Base-by-base conservation (phyloP, 2,113 vertebrate species). In the Otolemur garnettii region DNA sequence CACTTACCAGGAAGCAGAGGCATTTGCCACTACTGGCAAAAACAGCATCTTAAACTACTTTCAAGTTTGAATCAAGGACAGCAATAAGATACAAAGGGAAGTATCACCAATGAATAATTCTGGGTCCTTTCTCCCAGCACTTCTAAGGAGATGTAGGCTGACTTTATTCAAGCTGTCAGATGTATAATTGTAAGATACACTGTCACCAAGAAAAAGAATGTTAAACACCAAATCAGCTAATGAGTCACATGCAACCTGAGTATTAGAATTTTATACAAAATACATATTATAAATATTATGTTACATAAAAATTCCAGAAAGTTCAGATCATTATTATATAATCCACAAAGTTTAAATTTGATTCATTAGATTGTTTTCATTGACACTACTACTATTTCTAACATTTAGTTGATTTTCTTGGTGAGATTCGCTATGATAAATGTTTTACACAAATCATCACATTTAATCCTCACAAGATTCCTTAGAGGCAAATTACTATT, bases 21-120 rank as follows among this genome's bases (percentile, higher is more conserved):
- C 45, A 93, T 93, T 94, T 94, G 50, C 60, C 5, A 80, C 38
- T 35, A 33, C 14, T 64, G n/a, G 50, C 45, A 91, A 96, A 91
- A 81, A 88, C 62, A 94, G 62, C 64, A 59, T 90, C 35, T 45
- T 90, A 82, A 87, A 93, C 57, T 74, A 14, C 38, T 78, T 81
- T 88, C 21, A 77, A 15, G 45, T 24, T 72, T 75, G 84, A 90
- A 91, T 83, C 35, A 97, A 86, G 42, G 75, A 45, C 75, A 93
- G 12, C 28, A 74, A 55, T 30, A 42, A 1, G 33, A 42, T 88
- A 33, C 11, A 78, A 64, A 35, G 22, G 22, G 91, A 74, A 89
- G 59, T 45, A 66, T 59, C 53, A 87, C 60, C 5, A 75, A 18
- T 71, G 19, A 75, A 94, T 66, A 24, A 83, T 35, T 90, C 42